Base-by-base conservation (phyloP, 2,113 vertebrate genomes). In the Chionomys nivalis region DNA sequence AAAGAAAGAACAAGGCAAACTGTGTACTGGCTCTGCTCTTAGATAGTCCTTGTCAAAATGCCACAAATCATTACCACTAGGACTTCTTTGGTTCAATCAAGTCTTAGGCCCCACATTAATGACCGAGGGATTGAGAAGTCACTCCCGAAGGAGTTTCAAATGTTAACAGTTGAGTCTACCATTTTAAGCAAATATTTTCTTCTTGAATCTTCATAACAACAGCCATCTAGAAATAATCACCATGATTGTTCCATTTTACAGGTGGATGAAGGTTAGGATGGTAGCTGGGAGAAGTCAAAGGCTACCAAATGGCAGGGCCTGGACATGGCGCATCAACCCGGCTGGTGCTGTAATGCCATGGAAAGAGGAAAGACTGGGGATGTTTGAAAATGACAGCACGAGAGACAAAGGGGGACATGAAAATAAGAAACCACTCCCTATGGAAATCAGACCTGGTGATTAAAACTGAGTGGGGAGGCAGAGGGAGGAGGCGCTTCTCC, bases 1-100 rank as follows among this genome's bases (percentile, higher is more conserved):
- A 87, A 87, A 75, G 91, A 61, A n/a, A 63, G 85, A 91, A 87
- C 11, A 86, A 16, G 42, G 28, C 49, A 73, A 89, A 91, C 19
- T 47, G 8, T 93, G 13, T 65, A n/a, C 55, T 63, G 23, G 70
- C 31, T 94, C 75, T 87, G 70, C n/a, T 94, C 75, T 87, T 87
- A 93, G 88, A 47, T 42, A 39, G 89, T 96, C 63, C 85, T 36
- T 55, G 28, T 89, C 47, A 79, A 82, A 94, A 52, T 92, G 55
- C 66, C 55, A 12, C 77, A 44, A 83, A 28, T 78, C 39, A 93
- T 52, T 24, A 89, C n/a, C 28, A 44, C 58, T 93, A n/a, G 24
- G 55, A 81, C 61, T 81, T 90, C 61, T 52, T 79, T 89, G 23
- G 66, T 89, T 85, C 70, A 92, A 81, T 87, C 87, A 87, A 89